A percentile compares a stretch with the other conserved stretches of the same genome.
Evolutionary conservation across 2,888 invertebrate species (phyloP).

Genomic region (Mongoloraphidia duomilia): DNA sequence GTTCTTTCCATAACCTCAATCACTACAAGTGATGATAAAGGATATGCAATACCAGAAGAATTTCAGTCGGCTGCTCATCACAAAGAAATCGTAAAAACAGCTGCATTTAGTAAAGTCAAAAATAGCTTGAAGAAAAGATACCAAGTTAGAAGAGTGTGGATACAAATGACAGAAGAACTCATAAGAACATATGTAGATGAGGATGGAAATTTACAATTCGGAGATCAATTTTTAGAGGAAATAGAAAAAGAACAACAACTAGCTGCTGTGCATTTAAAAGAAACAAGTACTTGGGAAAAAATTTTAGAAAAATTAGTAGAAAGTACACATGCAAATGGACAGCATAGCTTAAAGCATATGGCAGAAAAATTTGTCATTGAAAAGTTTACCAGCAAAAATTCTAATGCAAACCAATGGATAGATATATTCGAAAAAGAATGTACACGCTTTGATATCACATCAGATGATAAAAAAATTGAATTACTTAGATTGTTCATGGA

Average conservation of each 20-base stretch:
- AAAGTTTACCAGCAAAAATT: constrained; percentile 13
- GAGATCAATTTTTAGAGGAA: constrained; percentile 11
- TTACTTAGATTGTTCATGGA: background rate
- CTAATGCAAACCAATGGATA: constrained; percentile 15
- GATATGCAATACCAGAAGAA: too few relatives aligned
- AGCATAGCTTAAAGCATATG: constrained; percentile 3
- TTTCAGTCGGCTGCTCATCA: background rate
- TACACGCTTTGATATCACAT: constrained; percentile 11
- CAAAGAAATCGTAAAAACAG: constrained; percentile 6
- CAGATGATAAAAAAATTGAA: background rate
- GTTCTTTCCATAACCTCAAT: too few relatives aligned
- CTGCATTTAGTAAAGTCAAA: constrained; percentile 11
- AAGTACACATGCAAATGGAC: background rate
- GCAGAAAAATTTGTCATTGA: constrained; percentile 12
- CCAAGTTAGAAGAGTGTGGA: constrained; percentile 14
- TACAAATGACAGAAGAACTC: constrained; percentile 11
- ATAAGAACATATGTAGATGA: constrained; percentile 12
- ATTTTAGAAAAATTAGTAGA: constrained; percentile 8
- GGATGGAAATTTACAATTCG: constrained; percentile 12
- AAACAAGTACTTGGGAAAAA: constrained; percentile 6
- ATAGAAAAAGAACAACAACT: constrained; percentile 4
- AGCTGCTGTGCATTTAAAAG: constrained; percentile 1
- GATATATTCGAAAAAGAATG: constrained; percentile 17
- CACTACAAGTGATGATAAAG: too few relatives aligned
- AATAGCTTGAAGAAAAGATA: constrained; percentile 13